Percentiles rank a stretch among this genome's conserved stretches.
Conservation (phyloP, 1,140 invertebrate genomes). For the Thaumetopoea pityocampa region DNA sequence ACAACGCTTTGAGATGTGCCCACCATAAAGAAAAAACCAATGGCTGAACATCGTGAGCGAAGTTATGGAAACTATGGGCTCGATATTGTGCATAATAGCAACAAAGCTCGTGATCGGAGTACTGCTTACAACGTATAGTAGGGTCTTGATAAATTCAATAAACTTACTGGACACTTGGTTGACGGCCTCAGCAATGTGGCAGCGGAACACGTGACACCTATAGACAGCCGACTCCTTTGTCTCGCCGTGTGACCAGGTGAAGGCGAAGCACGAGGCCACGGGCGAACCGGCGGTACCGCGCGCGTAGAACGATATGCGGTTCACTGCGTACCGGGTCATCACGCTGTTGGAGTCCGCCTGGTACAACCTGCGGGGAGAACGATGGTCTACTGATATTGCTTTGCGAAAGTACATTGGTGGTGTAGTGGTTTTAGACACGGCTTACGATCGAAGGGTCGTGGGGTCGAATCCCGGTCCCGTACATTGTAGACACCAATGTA, state of each 20-base stretch:
- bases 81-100: no score
- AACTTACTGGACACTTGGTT: slow-evolving; percentile 82
- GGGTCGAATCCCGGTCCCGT: no score
- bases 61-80: no score
- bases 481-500: no score
- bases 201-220: slow-evolving; percentile 97
- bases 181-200: slow-evolving; percentile 97
- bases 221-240: slow-evolving; percentile 92
- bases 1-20: no score
- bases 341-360: slow-evolving; percentile 90
- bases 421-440: background rate
- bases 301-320: slow-evolving; percentile 96
- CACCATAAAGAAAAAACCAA: no score
- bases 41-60: no score
- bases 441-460: no score
- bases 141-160: no score
- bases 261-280: slow-evolving; percentile 96
- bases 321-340: slow-evolving; percentile 93
- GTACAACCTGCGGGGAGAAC: slow-evolving; percentile 82
- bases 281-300: slow-evolving; percentile 89
- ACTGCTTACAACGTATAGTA: no score
- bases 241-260: slow-evolving; percentile 96
- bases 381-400: background rate
- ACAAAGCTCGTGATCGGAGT: no score
- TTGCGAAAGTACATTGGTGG: background rate